A percentile compares a stretch with the other conserved stretches of the same genome.
These are phyloP conservation scores for Ctenopoma kingsleyae DNA, from an alignment of 2,797 vertebrate species.

Conservation along the genomic window DNA sequence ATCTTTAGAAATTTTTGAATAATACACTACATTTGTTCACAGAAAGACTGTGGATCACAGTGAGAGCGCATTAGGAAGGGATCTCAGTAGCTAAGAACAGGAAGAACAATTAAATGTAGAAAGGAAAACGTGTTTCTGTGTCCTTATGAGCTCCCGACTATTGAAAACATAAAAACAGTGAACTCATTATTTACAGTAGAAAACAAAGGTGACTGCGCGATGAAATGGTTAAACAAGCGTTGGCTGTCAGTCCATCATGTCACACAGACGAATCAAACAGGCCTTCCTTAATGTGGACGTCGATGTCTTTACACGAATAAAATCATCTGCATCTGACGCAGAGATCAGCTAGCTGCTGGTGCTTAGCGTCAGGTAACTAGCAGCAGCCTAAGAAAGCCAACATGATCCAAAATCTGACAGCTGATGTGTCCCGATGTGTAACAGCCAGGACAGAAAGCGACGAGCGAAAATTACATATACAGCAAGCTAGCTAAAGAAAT, in stretches of 20 bases:
- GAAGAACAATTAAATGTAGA: not conserved
- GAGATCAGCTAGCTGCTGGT: not conserved
- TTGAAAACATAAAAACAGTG: not conserved
- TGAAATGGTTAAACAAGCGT: conserved; percentile 5
- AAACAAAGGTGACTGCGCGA: not conserved
- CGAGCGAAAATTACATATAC: not conserved
- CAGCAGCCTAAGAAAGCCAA: conserved; percentile 4
- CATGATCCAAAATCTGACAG: conserved; percentile 10
- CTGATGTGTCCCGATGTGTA: not conserved
- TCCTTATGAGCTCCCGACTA: too few relatives aligned
- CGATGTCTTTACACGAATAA: not conserved
- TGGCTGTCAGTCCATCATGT: conserved; percentile 1
- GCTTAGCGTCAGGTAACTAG: conserved; percentile 5
- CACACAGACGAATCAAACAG: conserved; percentile 1
- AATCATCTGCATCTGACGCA: not conserved
- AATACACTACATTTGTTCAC: not conserved
- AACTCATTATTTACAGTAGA: not conserved
- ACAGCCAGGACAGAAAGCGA: conserved; percentile 15
- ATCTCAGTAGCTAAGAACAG: not conserved
- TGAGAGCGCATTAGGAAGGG: not conserved
- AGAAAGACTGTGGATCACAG: not conserved
- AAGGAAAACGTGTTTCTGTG: not conserved
- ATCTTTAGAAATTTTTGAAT: too few relatives aligned
- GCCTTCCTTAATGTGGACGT: conserved; percentile 15
- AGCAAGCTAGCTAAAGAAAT: conserved; percentile 21